phyloP scores from a whole-genome alignment of 2,797 vertebrate species.

The Netta rufina region DNA sequence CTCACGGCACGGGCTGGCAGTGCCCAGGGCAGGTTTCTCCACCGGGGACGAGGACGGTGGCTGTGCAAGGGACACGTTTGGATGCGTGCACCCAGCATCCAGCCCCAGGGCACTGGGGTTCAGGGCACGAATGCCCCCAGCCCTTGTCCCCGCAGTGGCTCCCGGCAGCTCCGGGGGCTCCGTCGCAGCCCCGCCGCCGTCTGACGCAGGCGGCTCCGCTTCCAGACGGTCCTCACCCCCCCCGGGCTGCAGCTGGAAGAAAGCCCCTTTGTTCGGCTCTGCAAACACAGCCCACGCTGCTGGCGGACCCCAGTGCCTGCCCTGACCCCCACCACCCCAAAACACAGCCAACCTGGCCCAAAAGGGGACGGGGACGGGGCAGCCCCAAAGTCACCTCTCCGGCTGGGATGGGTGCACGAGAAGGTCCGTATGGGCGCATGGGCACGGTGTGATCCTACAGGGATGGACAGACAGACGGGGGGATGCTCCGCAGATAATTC shows the following conservation, averaged over 20 bases:
- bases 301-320: not conserved
- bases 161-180: rapidly evolving
- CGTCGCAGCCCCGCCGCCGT: not conserved
- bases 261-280: constrained; percentile 63
- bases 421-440: rapidly evolving
- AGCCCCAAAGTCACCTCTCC: rapidly evolving
- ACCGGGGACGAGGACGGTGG: rapidly evolving
- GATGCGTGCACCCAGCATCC: rapidly evolving
- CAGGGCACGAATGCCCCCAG: rapidly evolving
- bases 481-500: not conserved
- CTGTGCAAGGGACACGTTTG: rapidly evolving
- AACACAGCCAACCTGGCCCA: constrained; percentile 11
- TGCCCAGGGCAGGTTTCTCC: not conserved
- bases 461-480: rapidly evolving
- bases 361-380: not conserved
- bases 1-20: not conserved
- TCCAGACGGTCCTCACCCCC: not conserved
- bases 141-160: rapidly evolving
- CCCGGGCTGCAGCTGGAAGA: not conserved
- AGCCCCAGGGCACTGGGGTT: not conserved
- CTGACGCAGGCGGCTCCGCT: constrained; percentile 18
- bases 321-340: not conserved
- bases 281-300: not conserved
- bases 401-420: not conserved
- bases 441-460: not conserved